Conservation (phyloP, 2,113 vertebrate genomes). For the Calcarius ornatus region DNA sequence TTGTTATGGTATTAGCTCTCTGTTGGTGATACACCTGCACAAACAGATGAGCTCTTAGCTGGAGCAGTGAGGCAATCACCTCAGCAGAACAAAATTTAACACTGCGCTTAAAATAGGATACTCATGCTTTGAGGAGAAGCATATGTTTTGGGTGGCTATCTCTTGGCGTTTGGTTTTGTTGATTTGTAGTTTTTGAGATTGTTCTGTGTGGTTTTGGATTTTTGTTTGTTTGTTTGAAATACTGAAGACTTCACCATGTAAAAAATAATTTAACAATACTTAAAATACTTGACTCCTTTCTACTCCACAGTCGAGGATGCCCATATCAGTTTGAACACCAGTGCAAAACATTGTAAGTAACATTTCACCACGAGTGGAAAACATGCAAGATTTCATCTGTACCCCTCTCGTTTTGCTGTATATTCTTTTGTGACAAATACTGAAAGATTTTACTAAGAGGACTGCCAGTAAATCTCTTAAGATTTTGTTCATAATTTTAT, state of each 20-base stretch:
- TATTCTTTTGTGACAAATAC: background rate
- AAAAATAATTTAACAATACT: background rate
- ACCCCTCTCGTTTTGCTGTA: background rate
- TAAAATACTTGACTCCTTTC: background rate
- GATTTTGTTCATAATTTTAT: background rate
- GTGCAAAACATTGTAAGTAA: background rate
- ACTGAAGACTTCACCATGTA: background rate
- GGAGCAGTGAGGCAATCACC: background rate
- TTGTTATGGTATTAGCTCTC: background rate
- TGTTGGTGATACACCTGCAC: background rate
- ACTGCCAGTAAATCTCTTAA: background rate
- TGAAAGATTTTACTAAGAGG: background rate
- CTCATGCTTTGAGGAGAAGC: background rate
- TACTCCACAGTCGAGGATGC: background rate
- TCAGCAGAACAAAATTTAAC: background rate
- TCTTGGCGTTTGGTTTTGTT: background rate
- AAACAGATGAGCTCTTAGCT: background rate
- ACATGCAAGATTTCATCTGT: rapidly evolving
- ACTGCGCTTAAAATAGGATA: background rate
- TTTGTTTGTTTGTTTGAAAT: background rate
- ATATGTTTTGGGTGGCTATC: background rate
- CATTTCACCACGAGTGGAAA: background rate
- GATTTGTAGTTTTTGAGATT: background rate
- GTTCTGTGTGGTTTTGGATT: background rate
- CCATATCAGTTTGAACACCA: background rate